These are phyloP conservation scores for Platysteira castanea DNA, from an alignment of 2,113 vertebrate species.

Conservation along the genomic window DNA sequence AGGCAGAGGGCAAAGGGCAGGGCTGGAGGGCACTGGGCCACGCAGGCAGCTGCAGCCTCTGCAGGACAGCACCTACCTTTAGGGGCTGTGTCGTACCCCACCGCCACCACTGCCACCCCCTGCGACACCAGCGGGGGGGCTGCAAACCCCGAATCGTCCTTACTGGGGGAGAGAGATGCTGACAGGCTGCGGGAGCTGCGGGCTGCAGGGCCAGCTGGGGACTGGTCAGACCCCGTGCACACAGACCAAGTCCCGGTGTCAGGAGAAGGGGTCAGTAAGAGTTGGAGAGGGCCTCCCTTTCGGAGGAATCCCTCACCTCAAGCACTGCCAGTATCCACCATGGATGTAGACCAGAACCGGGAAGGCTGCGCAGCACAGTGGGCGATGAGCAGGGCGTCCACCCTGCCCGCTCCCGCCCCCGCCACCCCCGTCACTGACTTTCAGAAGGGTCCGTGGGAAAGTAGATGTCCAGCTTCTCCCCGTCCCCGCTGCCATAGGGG, in stretches of 20 bases:
- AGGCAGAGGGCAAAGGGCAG: not conserved
- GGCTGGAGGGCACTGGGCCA: fast-evolving
- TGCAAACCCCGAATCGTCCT: constrained; percentile 88
- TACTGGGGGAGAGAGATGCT: constrained; percentile 65
- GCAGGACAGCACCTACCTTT: constrained; percentile 71
- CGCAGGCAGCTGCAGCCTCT: fast-evolving
- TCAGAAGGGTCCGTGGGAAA: constrained; percentile 69
- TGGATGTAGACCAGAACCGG: constrained; percentile 86
- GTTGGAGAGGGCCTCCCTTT: not conserved
- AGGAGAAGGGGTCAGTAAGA: not conserved
- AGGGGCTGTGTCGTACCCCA: constrained; percentile 86
- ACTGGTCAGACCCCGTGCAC: not conserved
- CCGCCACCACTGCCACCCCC: constrained; percentile 79
- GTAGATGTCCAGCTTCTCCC: constrained; percentile 88
- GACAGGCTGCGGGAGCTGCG: fast-evolving
- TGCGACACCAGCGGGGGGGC: constrained; percentile 73
- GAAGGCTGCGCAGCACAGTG: constrained; percentile 67
- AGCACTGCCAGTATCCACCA: constrained; percentile 91
- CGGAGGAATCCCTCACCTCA: constrained; percentile 75
- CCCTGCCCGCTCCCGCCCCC: fast-evolving
- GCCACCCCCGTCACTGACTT: constrained; percentile 46
- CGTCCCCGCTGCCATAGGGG: constrained; percentile 77
- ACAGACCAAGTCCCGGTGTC: not conserved
- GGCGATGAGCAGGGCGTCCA: not conserved
- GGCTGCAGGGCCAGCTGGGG: not conserved